Percentiles rank a stretch among this genome's conserved stretches.
Conservation (phyloP, 2,888 invertebrate species). For the Pseudococcus viburni region DNA sequence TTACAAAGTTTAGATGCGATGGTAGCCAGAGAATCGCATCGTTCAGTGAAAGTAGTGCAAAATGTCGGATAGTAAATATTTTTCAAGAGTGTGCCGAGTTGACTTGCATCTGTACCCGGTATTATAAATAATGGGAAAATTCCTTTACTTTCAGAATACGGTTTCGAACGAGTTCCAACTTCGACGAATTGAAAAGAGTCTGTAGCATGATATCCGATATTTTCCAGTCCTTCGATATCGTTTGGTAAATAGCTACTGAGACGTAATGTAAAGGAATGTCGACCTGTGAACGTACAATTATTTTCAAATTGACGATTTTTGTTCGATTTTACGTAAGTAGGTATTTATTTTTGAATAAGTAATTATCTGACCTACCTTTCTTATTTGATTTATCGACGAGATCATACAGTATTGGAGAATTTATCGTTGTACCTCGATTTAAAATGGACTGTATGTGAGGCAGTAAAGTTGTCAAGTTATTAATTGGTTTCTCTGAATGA, state of each 20-base stretch:
- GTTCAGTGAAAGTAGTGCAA: conserved; percentile 70
- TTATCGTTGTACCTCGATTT: neutral
- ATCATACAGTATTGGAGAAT: conserved; percentile 2
- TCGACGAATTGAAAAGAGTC: conserved; percentile 70
- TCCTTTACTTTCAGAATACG: conserved; percentile 70
- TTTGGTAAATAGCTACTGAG: conserved; percentile 59
- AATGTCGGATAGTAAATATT: conserved; percentile 72
- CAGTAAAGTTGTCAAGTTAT: neutral
- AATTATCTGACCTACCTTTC: neutral
- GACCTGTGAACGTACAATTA: neutral
- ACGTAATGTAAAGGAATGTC: conserved; percentile 3
- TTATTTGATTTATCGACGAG: conserved; percentile 47
- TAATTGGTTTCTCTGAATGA: conserved; percentile 8
- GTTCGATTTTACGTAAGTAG: neutral
- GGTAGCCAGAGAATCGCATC: neutral
- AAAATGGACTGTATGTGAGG: neutral
- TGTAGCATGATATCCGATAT: conserved; percentile 51
- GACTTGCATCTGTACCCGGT: conserved; percentile 71
- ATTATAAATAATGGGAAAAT: conserved; percentile 71
- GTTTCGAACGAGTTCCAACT: conserved; percentile 71
- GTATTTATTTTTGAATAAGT: neutral
- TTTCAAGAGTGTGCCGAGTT: conserved; percentile 69
- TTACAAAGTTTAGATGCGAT: conserved; percentile 13
- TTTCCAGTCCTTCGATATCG: conserved; percentile 61
- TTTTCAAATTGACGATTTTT: too few species aligned